These are phyloP conservation scores for Melanerpes aurifrons DNA, from an alignment of 2,113 vertebrate genomes.

Conservation along the genomic window DNA sequence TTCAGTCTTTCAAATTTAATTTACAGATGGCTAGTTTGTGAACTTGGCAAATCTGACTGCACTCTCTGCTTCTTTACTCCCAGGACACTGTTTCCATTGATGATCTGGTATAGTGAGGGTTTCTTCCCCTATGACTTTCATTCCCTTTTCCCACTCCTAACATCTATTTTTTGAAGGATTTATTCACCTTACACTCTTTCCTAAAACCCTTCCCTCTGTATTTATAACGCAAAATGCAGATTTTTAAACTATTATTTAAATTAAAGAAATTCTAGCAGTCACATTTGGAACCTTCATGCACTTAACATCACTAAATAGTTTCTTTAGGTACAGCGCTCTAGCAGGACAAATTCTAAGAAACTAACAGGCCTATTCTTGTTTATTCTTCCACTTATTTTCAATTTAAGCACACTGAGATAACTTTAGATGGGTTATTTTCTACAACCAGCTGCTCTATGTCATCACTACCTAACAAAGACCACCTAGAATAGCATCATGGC, in stretches of 20 bases:
- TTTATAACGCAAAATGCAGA: not conserved
- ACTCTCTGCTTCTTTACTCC: not conserved
- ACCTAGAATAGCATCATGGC: conserved; percentile 54
- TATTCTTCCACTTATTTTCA: conserved; percentile 15
- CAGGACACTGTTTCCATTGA: not conserved
- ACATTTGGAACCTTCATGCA: not conserved
- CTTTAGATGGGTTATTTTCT: conserved; percentile 66
- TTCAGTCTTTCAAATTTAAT: not conserved
- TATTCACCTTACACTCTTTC: not conserved
- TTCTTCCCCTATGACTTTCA: not conserved
- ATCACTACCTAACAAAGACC: conserved; percentile 60
- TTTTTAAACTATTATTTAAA: not conserved
- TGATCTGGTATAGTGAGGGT: not conserved
- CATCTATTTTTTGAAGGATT: not conserved
- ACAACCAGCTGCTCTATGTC: conserved; percentile 61
- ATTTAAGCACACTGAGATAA: conserved; percentile 31
- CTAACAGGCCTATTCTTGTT: not conserved
- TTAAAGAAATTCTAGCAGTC: not conserved
- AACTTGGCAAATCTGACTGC: not conserved
- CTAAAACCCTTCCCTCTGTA: not conserved
- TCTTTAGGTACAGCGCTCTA: not conserved
- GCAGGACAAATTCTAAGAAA: not conserved
- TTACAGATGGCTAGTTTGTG: not conserved
- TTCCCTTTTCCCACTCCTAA: not conserved
- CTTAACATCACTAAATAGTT: not conserved